These are phyloP conservation scores for Stichopus horrens DNA, from an alignment of 53 echinoderm and acorn worm species.

Conservation along the genomic window DNA sequence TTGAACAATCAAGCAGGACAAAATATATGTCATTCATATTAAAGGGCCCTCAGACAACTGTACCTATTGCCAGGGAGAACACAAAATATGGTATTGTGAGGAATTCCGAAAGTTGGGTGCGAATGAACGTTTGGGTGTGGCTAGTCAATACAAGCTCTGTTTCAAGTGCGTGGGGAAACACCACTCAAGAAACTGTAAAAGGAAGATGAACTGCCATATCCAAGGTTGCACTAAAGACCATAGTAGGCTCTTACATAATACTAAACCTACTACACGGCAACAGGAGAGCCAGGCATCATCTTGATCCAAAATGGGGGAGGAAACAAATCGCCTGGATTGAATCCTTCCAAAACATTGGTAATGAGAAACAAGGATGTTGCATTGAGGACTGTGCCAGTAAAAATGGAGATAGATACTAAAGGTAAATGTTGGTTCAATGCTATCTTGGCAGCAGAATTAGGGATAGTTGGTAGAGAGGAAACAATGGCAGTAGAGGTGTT, in stretches of 20 bases:
- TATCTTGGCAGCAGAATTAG: not conserved
- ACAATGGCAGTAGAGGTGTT: not conserved
- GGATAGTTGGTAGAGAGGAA: not conserved
- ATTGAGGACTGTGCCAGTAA: constrained; percentile 29
- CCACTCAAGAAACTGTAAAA: not conserved
- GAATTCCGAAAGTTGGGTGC: constrained; percentile 17
- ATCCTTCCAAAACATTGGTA: constrained; percentile 1
- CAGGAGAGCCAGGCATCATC: not conserved
- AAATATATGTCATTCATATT: not conserved
- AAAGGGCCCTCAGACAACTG: not conserved
- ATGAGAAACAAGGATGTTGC: constrained; percentile 4
- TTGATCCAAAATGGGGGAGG: not conserved
- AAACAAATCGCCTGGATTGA: not conserved
- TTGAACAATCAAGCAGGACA: constrained; percentile 36
- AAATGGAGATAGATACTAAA: not conserved
- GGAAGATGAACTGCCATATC: constrained; percentile 33
- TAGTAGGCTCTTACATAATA: not conserved
- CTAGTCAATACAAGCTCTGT: constrained; percentile 13
- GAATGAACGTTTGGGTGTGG: not conserved
- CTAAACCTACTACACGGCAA: not conserved
- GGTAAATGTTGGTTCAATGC: constrained; percentile 13
- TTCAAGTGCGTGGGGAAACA: constrained; percentile 38
- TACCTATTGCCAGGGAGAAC: not conserved
- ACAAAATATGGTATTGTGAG: constrained; percentile 45
- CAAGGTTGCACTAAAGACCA: constrained; percentile 21